These are phyloP conservation scores for Glaucidium brasilianum DNA, from an alignment of 2,113 vertebrate genomes.

Conservation along the genomic window DNA sequence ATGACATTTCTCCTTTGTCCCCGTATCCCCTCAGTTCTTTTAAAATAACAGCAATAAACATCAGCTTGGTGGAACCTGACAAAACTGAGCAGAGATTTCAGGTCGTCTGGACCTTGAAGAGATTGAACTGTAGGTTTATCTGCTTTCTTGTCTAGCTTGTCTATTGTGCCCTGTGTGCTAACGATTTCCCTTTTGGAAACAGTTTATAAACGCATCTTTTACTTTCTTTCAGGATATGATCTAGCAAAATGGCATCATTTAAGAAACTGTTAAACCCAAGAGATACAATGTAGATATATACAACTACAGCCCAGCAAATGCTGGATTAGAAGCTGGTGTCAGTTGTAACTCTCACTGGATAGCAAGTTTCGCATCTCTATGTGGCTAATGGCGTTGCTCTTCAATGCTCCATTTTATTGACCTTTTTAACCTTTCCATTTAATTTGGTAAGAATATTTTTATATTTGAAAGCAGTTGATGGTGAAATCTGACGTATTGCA, in stretches of 20 bases:
- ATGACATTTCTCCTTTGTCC: neutral
- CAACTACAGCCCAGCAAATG: neutral
- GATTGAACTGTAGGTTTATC: neutral
- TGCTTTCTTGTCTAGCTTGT: neutral
- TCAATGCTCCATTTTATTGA: neutral
- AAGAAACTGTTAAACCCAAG: neutral
- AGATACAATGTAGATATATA: neutral
- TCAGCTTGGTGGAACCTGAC: neutral
- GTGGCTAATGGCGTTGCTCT: neutral
- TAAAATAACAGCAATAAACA: neutral
- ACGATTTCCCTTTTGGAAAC: neutral
- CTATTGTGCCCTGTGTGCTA: neutral
- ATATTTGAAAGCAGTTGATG: neutral
- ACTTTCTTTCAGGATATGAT: neutral
- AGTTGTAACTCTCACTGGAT: neutral
- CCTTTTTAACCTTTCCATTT: neutral
- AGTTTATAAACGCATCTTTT: neutral
- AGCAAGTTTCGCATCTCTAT: neutral
- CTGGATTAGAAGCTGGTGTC: neutral
- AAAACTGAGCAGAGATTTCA: neutral
- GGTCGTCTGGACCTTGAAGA: neutral
- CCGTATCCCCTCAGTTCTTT: neutral
- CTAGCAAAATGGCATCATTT: neutral
- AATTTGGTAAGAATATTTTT: neutral
- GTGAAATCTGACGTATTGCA: neutral